A percentile compares a stretch with the other conserved stretches of the same genome.
Conservation (phyloP, 1,140 invertebrate genomes). For the Pachypsylla venusta region DNA sequence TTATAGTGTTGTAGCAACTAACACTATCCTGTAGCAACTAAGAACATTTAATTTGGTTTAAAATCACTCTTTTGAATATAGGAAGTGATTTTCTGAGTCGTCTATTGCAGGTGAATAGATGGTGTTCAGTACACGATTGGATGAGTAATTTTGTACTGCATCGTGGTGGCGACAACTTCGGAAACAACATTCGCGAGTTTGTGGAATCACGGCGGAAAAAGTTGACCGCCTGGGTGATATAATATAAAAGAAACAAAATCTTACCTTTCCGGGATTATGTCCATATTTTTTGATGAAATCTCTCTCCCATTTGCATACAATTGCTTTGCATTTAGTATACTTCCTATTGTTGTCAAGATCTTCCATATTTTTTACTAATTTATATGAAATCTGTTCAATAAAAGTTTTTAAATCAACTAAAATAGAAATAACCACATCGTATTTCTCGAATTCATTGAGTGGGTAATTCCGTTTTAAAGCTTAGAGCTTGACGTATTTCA, state of each 20-base stretch:
- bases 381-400: no score
- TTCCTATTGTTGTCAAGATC: constrained; percentile 23
- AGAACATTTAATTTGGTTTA: no score
- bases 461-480: no score
- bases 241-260: background rate
- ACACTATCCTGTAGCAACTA: no score
- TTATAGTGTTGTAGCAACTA: no score
- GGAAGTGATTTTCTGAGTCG: constrained; percentile 15
- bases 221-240: background rate
- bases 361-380: no score
- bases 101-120: background rate
- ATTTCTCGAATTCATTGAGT: no score
- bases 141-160: background rate
- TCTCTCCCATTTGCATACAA: constrained; percentile 63
- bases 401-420: no score
- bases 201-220: background rate
- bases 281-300: constrained; percentile 50
- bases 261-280: constrained; percentile 54
- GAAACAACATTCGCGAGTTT: constrained; percentile 8
- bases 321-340: constrained; percentile 46
- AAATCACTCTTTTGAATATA: background rate
- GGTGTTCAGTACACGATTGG: background rate
- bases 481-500: no score
- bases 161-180: background rate
- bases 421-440: no score